Conservation (phyloP, 2,888 invertebrate genomes). For the Erebia palarica region DNA sequence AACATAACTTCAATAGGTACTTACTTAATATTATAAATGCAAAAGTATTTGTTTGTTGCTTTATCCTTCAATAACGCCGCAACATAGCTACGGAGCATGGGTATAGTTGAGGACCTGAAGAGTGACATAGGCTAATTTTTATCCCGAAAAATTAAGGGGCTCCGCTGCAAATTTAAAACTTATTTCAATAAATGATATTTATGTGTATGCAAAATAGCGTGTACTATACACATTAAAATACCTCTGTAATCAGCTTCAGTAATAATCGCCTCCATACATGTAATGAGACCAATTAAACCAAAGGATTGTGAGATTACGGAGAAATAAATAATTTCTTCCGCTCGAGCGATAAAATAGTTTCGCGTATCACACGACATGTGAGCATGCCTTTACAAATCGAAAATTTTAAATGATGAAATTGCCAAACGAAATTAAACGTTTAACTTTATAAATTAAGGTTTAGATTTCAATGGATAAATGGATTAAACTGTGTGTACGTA, state of each 20-base stretch:
- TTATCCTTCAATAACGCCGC: too few relatives aligned
- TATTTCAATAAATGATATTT: background rate
- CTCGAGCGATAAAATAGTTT: conserved; percentile 28
- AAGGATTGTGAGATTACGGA: conserved; percentile 23
- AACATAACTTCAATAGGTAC: too few relatives aligned
- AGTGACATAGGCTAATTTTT: too few relatives aligned
- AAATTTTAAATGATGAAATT: background rate
- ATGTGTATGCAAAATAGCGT: conserved; percentile 27
- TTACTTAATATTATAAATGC: too few relatives aligned
- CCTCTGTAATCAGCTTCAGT: conserved; percentile 17
- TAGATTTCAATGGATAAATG: conserved; percentile 19
- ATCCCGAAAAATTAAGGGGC: too few relatives aligned
- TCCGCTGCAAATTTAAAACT: too few relatives aligned
- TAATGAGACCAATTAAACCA: conserved; percentile 29
- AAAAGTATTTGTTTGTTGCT: too few relatives aligned
- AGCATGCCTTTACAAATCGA: background rate
- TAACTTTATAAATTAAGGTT: conserved; percentile 17
- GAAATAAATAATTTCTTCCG: conserved; percentile 25
- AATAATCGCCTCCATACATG: conserved; percentile 19
- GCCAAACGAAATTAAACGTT: background rate
- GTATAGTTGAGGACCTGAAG: too few relatives aligned
- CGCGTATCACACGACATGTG: conserved; percentile 32
- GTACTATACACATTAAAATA: conserved; percentile 23
- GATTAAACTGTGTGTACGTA: conserved; percentile 49
- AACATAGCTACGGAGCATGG: too few relatives aligned